These are phyloP conservation scores for Chauna torquata DNA, from an alignment of 2,113 vertebrate species.

Conservation along the genomic window DNA sequence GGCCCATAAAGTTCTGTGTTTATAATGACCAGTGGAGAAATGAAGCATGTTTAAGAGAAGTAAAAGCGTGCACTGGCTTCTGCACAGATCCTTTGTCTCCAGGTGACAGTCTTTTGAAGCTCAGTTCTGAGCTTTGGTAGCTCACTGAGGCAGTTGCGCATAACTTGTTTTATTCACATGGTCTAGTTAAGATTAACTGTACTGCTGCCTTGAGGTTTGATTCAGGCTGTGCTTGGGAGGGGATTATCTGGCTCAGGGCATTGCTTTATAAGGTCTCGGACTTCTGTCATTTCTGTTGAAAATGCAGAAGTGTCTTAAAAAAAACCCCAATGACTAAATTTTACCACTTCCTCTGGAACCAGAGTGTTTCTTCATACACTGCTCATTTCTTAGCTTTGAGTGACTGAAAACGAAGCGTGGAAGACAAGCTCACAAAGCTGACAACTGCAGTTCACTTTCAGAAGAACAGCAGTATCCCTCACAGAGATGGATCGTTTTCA, in stretches of 20 bases:
- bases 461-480: too few species aligned
- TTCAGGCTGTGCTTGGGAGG: background rate
- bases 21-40: background rate
- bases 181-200: background rate
- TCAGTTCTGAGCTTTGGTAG: background rate
- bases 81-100: background rate
- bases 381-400: background rate
- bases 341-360: slow-evolving; percentile 59
- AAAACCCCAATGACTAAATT: background rate
- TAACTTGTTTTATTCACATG: background rate
- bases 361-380: background rate
- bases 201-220: background rate
- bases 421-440: background rate
- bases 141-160: rapidly evolving
- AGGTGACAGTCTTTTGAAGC: background rate
- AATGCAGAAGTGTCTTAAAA: slow-evolving; percentile 30
- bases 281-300: background rate
- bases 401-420: background rate
- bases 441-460: background rate
- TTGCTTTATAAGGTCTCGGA: background rate
- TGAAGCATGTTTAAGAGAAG: rapidly evolving
- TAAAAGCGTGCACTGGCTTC: background rate
- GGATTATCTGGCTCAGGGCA: background rate
- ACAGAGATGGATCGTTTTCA: background rate
- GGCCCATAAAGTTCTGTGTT: rapidly evolving